phyloP scores from a whole-genome alignment of 2,113 vertebrate species.

The Lepus europaeus region DNA sequence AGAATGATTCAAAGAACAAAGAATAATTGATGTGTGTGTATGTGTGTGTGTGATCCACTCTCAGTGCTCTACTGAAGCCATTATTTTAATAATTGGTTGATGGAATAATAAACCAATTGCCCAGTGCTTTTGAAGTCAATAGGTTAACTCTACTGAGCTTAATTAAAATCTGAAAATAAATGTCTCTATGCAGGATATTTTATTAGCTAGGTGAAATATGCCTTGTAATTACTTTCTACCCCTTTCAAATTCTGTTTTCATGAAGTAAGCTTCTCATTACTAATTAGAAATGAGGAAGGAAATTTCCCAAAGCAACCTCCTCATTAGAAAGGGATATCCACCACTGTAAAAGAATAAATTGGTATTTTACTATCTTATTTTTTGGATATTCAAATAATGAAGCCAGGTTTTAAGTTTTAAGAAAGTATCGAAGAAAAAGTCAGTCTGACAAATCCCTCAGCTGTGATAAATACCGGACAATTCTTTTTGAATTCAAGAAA shows the following conservation, averaged over 20 bases:
- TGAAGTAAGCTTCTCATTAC: conserved; percentile 48
- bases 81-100: conserved; percentile 55
- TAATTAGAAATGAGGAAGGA: conserved; percentile 60
- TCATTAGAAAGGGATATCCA: conserved; percentile 14
- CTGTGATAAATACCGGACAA: conserved; percentile 31
- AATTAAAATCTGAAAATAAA: conserved; percentile 79
- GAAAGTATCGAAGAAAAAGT: conserved; percentile 12
- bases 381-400: not conserved
- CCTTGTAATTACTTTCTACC: conserved; percentile 64
- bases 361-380: not conserved
- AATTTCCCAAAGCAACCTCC: not conserved
- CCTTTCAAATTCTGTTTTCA: conserved; percentile 56
- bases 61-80: conserved; percentile 39
- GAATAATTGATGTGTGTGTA: conserved; percentile 46
- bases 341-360: conserved; percentile 3
- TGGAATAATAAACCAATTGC: conserved; percentile 57
- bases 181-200: conserved; percentile 51
- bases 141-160: conserved; percentile 71
- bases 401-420: conserved; percentile 47
- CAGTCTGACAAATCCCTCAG: not conserved
- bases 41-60: not conserved
- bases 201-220: conserved; percentile 65
- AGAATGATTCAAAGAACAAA: conserved; percentile 16
- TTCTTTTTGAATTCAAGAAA: conserved; percentile 48
- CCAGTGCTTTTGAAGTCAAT: conserved; percentile 53